These are phyloP conservation scores for Antechinus flavipes DNA, from an alignment of 2,113 vertebrate species.

Conservation along the genomic window DNA sequence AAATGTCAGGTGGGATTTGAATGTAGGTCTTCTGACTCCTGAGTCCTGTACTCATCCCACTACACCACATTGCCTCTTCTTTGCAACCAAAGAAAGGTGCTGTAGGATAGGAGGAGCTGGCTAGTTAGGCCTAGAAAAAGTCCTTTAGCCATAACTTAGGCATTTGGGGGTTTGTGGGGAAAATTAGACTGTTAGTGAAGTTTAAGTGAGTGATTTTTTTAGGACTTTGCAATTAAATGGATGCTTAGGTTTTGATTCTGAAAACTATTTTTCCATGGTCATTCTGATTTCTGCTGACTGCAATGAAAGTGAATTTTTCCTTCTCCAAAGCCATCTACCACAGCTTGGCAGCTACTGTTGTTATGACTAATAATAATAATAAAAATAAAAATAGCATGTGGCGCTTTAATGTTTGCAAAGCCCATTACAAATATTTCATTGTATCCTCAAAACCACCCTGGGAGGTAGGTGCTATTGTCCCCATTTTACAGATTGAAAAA, in stretches of 20 bases:
- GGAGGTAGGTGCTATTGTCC: neutral
- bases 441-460: neutral
- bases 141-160: neutral
- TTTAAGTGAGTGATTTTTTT: neutral
- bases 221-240: neutral
- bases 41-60: neutral
- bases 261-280: neutral
- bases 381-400: neutral
- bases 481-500: neutral
- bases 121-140: neutral
- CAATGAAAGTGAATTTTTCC: neutral
- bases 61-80: neutral
- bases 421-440: neutral
- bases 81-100: slow-evolving; percentile 3
- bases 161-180: neutral
- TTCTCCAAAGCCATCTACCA: neutral
- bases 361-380: slow-evolving; percentile 3
- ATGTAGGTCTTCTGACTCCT: neutral
- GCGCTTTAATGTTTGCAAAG: neutral
- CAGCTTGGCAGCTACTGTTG: neutral
- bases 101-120: neutral
- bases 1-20: neutral
- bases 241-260: too few relatives aligned
- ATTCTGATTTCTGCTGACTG: neutral
- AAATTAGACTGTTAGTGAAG: neutral